phyloP scores from a whole-genome alignment of 2,797 vertebrate species.

The Morelia viridis region DNA sequence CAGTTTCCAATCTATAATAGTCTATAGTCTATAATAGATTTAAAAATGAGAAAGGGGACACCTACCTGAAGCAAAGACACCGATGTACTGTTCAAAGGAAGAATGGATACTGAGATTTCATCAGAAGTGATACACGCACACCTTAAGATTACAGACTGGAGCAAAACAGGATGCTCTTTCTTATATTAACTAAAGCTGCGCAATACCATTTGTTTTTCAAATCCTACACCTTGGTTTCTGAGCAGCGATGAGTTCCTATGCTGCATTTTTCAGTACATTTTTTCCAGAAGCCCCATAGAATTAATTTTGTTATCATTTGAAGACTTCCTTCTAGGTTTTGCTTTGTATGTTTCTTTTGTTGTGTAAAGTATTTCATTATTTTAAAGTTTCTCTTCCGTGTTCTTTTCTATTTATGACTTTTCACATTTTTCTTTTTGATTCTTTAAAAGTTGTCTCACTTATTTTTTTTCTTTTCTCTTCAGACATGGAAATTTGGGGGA shows the following conservation, averaged over 20 bases:
- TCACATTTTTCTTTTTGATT: not conserved
- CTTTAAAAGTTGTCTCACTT: not conserved
- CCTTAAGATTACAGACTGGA: not conserved
- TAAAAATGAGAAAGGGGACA: slow-evolving; percentile 41
- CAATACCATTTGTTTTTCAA: slow-evolving; percentile 41
- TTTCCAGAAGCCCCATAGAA: not conserved
- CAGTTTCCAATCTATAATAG: slow-evolving; percentile 33
- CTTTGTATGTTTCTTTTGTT: not conserved
- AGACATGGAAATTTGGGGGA: not conserved
- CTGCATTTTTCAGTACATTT: not conserved
- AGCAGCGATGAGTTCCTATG: not conserved
- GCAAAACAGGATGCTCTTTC: slow-evolving; percentile 30
- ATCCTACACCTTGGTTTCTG: not conserved
- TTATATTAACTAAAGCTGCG: slow-evolving; percentile 42
- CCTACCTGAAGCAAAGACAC: slow-evolving; percentile 41
- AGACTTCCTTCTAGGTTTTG: not conserved
- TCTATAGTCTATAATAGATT: slow-evolving; percentile 14
- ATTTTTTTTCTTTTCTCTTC: not conserved
- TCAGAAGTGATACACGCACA: slow-evolving; percentile 34
- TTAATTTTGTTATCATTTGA: not conserved
- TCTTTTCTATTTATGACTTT: not conserved
- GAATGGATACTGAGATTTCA: slow-evolving; percentile 30
- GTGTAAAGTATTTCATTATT: not conserved
- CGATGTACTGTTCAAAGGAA: slow-evolving; percentile 10
- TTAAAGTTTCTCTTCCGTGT: not conserved